phyloP scores from a whole-genome alignment of 2,888 invertebrate genomes.

The Caenorhabditis sp. region DNA sequence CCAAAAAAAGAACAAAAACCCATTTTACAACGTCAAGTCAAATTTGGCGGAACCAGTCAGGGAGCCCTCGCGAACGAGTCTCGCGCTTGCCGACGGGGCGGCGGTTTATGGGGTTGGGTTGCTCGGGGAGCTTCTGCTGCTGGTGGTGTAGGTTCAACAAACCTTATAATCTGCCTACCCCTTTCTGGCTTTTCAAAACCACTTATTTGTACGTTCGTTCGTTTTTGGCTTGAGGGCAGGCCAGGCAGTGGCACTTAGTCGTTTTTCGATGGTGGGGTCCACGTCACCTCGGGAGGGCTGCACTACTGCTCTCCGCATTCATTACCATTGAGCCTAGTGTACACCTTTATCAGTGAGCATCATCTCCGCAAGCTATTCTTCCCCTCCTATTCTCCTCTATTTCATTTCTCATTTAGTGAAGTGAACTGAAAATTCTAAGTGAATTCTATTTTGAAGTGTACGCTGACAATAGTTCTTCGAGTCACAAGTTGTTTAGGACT shows the following conservation, averaged over 20 bases:
- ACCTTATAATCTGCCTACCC: slow-evolving; percentile 54
- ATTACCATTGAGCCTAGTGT: slow-evolving; percentile 31
- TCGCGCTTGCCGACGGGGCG: slow-evolving; percentile 24
- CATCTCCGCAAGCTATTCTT: too few relatives aligned
- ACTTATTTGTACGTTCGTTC: slow-evolving; percentile 41
- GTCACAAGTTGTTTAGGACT: too few relatives aligned
- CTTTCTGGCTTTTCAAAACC: slow-evolving; percentile 20
- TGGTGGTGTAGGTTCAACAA: slow-evolving; percentile 53
- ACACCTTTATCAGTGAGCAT: too few relatives aligned
- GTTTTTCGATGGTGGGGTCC: too few relatives aligned
- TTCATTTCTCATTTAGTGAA: too few relatives aligned
- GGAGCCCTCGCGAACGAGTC: slow-evolving; percentile 10
- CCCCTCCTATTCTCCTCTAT: too few relatives aligned
- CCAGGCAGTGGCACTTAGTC: slow-evolving; percentile 31
- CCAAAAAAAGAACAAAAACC: slow-evolving; percentile 21
- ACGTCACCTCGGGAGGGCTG: background rate
- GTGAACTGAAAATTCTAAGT: too few relatives aligned
- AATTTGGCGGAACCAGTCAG: slow-evolving; percentile 53
- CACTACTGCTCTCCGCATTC: slow-evolving; percentile 3
- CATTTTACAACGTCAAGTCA: slow-evolving; percentile 54
- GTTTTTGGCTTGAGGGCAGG: too few relatives aligned
- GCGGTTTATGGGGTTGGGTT: slow-evolving; percentile 51
- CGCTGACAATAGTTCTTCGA: too few relatives aligned
- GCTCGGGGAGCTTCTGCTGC: slow-evolving; percentile 5
- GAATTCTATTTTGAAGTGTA: too few relatives aligned